Conservation (phyloP, 2,888 invertebrate species). For the Synergus umbraculus region DNA sequence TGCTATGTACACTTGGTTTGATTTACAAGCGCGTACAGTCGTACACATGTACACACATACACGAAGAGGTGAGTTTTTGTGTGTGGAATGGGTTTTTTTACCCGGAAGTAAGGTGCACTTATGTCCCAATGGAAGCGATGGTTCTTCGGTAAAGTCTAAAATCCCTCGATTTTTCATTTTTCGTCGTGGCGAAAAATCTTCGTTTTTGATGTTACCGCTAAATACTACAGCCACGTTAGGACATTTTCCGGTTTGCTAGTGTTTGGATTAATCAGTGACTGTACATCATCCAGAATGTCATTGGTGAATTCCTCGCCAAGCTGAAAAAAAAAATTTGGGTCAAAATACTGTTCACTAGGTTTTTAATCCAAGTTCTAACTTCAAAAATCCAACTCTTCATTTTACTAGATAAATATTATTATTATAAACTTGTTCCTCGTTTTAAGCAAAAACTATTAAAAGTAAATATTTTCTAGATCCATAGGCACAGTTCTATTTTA, state of each 20-base stretch:
- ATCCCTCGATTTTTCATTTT: slow-evolving; percentile 24
- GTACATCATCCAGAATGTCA: slow-evolving; percentile 93
- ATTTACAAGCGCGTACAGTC: slow-evolving; percentile 47
- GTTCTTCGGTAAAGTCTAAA: slow-evolving; percentile 18
- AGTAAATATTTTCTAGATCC: too few relatives aligned
- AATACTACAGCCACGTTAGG: slow-evolving; percentile 89
- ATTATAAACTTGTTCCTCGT: too few relatives aligned
- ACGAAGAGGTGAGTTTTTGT: slow-evolving; percentile 42
- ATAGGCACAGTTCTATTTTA: too few relatives aligned
- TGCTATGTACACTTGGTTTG: slow-evolving; percentile 53
- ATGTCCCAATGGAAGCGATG: slow-evolving; percentile 52
- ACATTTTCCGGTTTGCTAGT: slow-evolving; percentile 91
- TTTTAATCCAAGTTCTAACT: too few relatives aligned
- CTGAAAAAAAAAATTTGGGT: slow-evolving; percentile 74
- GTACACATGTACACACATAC: slow-evolving; percentile 42
- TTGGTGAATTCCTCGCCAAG: slow-evolving; percentile 91
- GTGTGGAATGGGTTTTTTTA: slow-evolving; percentile 48
- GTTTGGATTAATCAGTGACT: slow-evolving; percentile 92
- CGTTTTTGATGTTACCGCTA: slow-evolving; percentile 40
- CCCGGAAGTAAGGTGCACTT: slow-evolving; percentile 52
- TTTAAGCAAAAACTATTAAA: too few relatives aligned
- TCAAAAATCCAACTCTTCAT: too few relatives aligned
- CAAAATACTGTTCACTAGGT: not conserved
- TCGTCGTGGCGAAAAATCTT: slow-evolving; percentile 40
- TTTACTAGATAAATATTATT: too few relatives aligned